A percentile compares a stretch with the other conserved stretches of the same genome.
Conservation (phyloP, 2,113 vertebrate species). For the Sapayoa aenigma region DNA sequence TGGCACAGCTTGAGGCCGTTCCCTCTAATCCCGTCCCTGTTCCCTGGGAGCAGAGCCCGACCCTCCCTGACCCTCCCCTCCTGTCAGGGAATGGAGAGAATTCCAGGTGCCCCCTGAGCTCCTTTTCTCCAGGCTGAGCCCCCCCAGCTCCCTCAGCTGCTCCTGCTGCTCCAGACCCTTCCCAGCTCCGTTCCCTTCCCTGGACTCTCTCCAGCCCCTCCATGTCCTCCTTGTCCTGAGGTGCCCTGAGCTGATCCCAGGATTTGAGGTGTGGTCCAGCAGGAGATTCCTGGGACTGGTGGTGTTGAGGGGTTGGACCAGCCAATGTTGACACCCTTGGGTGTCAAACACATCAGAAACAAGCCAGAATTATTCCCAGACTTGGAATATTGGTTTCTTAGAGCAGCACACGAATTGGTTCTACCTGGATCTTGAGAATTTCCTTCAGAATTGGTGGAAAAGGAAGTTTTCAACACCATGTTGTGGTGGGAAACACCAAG, state of each 20-base stretch:
- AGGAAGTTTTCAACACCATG: background rate
- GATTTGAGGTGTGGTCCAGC: background rate
- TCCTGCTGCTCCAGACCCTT: background rate
- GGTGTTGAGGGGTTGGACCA: background rate
- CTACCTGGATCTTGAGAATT: background rate
- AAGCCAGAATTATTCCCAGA: background rate
- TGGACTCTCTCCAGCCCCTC: background rate
- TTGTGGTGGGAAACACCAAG: background rate
- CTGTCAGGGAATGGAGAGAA: background rate
- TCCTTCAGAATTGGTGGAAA: background rate
- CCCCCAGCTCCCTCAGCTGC: background rate
- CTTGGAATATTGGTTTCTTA: background rate
- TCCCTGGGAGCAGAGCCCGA: background rate
- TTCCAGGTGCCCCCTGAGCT: background rate
- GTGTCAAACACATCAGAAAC: background rate
- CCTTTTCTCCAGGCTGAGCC: background rate
- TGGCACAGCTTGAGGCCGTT: background rate
- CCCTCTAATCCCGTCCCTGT: background rate
- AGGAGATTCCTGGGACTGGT: background rate
- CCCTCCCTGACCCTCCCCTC: fast-evolving
- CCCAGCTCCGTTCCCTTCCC: background rate
- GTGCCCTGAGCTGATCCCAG: background rate
- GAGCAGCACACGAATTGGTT: background rate
- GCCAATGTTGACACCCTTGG: background rate
- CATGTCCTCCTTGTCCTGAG: background rate